These are phyloP conservation scores for Rhyacophila evoluta DNA, from an alignment of 2,888 invertebrate genomes.

Conservation along the genomic window DNA sequence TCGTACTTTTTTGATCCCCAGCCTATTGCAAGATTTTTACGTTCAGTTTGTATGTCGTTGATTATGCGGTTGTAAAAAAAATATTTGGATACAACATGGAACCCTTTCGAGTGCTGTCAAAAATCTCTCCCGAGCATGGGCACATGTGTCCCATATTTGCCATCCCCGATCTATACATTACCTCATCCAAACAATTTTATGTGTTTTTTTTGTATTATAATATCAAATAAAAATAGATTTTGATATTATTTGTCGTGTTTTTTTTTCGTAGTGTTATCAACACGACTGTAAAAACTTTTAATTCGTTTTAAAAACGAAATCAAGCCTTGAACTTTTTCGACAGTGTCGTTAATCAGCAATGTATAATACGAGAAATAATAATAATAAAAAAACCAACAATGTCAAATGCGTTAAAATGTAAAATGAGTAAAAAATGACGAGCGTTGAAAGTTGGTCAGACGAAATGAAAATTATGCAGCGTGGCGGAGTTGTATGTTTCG, in stretches of 20 bases:
- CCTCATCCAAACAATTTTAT: no score
- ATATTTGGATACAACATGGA: no score
- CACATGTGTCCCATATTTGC: no score
- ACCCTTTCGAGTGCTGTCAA: no score
- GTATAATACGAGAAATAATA: neutral
- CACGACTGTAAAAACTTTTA: neutral
- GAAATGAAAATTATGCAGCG: neutral
- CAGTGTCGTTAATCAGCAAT: conserved; percentile 25
- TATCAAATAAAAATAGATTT: neutral
- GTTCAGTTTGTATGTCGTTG: no score
- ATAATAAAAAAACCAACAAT: neutral
- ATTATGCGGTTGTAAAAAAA: no score
- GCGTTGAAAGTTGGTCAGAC: neutral
- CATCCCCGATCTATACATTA: no score
- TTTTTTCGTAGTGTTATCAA: neutral
- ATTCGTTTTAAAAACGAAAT: neutral
- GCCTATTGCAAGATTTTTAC: no score
- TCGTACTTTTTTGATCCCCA: no score
- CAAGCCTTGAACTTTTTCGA: conserved; percentile 27
- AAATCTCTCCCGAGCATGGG: no score
- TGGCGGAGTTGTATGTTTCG: neutral
- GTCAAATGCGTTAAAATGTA: neutral
- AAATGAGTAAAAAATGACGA: neutral
- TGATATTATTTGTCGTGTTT: neutral
- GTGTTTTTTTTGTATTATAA: neutral